phyloP scores from a whole-genome alignment of 37 sponge, comb jelly and placozoan species.

The Hexactinellida sp. region DNA sequence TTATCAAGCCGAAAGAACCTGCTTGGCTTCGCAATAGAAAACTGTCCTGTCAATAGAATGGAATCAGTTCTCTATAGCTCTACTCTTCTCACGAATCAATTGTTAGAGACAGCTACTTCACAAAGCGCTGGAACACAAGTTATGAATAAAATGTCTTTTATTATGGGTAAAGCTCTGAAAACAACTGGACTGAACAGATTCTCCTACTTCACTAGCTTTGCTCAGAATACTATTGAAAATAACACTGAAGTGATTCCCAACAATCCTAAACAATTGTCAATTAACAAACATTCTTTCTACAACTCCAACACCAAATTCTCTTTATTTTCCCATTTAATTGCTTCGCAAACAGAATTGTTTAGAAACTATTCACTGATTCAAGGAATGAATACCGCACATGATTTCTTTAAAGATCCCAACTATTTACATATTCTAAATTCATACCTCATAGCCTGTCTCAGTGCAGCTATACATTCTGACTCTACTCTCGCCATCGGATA shows the following conservation, averaged over 20 bases:
- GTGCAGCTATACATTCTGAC: background rate
- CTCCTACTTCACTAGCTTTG: background rate
- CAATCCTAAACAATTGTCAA: background rate
- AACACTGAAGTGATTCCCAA: background rate
- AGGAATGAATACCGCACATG: background rate
- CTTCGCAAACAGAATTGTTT: background rate
- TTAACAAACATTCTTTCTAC: background rate
- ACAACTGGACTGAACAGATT: background rate
- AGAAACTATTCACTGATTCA: background rate
- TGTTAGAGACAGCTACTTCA: background rate
- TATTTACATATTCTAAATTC: background rate
- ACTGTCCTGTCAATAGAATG: background rate
- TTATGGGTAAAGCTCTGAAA: conserved; percentile 1
- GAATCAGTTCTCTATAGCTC: background rate
- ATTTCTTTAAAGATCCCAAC: background rate
- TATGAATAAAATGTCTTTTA: background rate
- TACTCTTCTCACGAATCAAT: background rate
- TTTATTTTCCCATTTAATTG: background rate
- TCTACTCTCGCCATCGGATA: background rate
- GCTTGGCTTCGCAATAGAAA: background rate
- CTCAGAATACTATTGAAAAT: background rate
- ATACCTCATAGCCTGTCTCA: background rate
- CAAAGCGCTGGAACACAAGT: background rate
- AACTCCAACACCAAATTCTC: background rate
- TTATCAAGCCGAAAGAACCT: background rate